phyloP scores from a whole-genome alignment of 2,888 invertebrate genomes.

The Conistra vaccinii region DNA sequence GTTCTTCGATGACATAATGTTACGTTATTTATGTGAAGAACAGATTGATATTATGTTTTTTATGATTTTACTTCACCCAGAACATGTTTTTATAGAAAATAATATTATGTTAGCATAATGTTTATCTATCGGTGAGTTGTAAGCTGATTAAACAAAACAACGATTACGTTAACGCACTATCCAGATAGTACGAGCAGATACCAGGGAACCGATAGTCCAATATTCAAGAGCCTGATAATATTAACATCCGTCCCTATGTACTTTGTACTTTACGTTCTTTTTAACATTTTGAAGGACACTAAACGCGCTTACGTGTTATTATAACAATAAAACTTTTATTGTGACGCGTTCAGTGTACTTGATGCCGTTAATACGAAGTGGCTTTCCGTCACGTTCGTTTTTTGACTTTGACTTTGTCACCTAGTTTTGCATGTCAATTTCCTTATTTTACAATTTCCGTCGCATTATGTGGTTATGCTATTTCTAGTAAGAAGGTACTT shows the following conservation, averaged over 20 bases:
- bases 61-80: slow-evolving; percentile 18
- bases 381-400: too few relatives aligned
- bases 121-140: slow-evolving; percentile 19
- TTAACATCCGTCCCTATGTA: background rate
- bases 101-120: background rate
- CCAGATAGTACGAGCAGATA: slow-evolving; percentile 32
- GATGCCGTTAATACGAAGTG: too few relatives aligned
- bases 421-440: slow-evolving; percentile 1
- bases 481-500: background rate
- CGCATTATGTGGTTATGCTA: background rate
- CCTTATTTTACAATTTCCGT: background rate
- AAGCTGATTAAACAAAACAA: slow-evolving; percentile 45
- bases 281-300: background rate
- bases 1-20: too few relatives aligned
- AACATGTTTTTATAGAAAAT: slow-evolving; percentile 9
- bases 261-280: background rate
- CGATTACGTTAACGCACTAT: slow-evolving; percentile 25
- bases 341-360: too few relatives aligned
- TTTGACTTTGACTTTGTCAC: too few relatives aligned
- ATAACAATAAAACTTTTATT: too few relatives aligned
- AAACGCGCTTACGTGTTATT: too few relatives aligned
- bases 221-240: slow-evolving; percentile 16
- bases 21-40: background rate
- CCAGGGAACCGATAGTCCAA: slow-evolving; percentile 22
- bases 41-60: background rate